Conservation (phyloP, 92 coral and sea anemone genomes). For the Isaurus tuberculatus region DNA sequence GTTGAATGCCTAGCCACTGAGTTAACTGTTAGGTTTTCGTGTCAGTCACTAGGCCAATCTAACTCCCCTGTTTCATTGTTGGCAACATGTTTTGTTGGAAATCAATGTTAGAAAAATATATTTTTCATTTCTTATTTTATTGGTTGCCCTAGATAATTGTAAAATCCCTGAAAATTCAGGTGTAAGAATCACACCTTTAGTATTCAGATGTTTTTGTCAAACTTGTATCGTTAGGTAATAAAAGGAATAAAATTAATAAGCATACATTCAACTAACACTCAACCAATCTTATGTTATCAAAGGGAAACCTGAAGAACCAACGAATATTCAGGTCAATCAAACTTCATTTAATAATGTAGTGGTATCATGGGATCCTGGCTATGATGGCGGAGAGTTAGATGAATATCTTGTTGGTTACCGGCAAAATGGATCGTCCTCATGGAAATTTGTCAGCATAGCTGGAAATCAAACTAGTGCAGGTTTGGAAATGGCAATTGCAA, state of each 20-base stretch:
- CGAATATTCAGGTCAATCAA: constrained; percentile 57
- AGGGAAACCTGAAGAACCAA: constrained; percentile 87
- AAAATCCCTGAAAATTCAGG: no score
- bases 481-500: constrained; percentile 50
- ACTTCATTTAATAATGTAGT: constrained; percentile 53
- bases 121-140: no score
- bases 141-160: no score
- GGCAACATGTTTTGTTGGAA: no score
- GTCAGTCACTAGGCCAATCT: no score
- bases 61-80: no score
- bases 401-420: constrained; percentile 64
- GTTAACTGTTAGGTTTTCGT: no score
- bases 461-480: constrained; percentile 53
- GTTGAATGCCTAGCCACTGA: no score
- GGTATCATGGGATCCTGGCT: constrained; percentile 83
- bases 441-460: constrained; percentile 51
- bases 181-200: no score
- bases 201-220: no score
- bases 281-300: not conserved
- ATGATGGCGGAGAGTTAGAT: constrained; percentile 65
- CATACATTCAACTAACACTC: not conserved
- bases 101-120: no score
- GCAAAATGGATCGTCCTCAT: constrained; percentile 32
- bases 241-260: no score
- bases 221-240: not conserved